Evolutionary conservation across 2,888 invertebrate species (phyloP), one percentile per base, ranked within the genome.

Genomic region (Agonopterix arenella): DNA sequence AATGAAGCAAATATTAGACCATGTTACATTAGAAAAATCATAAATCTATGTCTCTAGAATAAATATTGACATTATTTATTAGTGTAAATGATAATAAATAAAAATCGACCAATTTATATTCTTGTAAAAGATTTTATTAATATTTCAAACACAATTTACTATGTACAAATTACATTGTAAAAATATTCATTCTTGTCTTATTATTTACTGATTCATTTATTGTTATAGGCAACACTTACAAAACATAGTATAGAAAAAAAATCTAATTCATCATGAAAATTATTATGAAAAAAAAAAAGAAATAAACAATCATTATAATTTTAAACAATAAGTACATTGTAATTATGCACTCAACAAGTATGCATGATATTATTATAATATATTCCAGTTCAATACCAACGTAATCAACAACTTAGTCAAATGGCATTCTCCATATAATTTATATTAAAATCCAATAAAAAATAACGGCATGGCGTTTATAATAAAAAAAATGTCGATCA

Each of bases 131-230:
- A 77, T 83, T 86, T 88, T 85, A 85, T 84, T 84, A 80, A 81
- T 88, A 84, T 81, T 80, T 85, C 81, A 84, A 86, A 86, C 88
- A 84, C 83, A 83, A 80, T 85, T 84, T 80, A 72, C 83, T 88
- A 89, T 89, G 78, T 89, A 89, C 89, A 88, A 80, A 85, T 89
- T 88, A 86, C 76, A 83, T 84, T 88, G 89, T 88, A 89, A 88
- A 88, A 89, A 89, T 88, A 89, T 88, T 84, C 78, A 85, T 83
- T 85, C 80, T 86, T 78, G 80, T 84, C 85, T 86, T 84, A 84
- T 76, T 80, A 81, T 73, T 79, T 84, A 84, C 77, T 84, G 85
- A 84, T 85, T 85, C 73, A 79, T 81, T 71, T 80, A 82, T 80
- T 83, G 76, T 80, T 76, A 79, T 77, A 84, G 81, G 84, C 82